Percentiles rank a stretch among this genome's conserved stretches.
These are phyloP conservation scores for Mayetiola destructor DNA, from an alignment of 2,888 invertebrate genomes.

Conservation along the genomic window DNA sequence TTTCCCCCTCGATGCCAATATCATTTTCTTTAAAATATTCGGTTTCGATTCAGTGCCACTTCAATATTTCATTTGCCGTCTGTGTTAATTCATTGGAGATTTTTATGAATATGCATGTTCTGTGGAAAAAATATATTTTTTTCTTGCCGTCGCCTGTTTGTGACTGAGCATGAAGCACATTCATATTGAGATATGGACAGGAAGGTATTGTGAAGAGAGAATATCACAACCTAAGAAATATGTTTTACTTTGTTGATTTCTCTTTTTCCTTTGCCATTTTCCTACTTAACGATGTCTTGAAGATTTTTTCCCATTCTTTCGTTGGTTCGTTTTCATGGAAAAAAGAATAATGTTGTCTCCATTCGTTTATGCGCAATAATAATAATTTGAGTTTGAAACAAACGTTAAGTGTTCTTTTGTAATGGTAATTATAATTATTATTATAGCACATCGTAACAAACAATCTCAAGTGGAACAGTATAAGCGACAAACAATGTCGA, in stretches of 20 bases:
- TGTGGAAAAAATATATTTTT: neutral
- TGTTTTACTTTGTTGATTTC: neutral
- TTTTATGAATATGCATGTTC: conserved; percentile 11
- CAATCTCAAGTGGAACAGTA: no score
- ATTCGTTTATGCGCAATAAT: neutral
- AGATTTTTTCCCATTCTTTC: neutral
- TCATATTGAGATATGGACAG: no score
- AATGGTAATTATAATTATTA: conserved; percentile 9
- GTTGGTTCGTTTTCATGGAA: neutral
- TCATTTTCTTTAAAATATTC: neutral
- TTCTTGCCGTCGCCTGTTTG: neutral
- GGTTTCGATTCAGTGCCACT: neutral
- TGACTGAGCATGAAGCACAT: neutral
- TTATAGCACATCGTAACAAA: no score
- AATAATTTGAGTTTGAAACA: neutral
- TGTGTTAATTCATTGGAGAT: neutral
- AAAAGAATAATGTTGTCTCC: neutral
- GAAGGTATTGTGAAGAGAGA: neutral
- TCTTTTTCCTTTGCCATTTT: neutral
- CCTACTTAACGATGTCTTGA: neutral
- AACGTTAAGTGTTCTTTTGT: conserved; percentile 10
- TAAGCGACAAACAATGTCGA: neutral
- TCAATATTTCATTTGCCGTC: neutral
- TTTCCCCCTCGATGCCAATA: no score
- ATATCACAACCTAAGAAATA: no score